These are phyloP conservation scores for Lepus timidus DNA, from an alignment of 2,113 vertebrate genomes.

Conservation along the genomic window DNA sequence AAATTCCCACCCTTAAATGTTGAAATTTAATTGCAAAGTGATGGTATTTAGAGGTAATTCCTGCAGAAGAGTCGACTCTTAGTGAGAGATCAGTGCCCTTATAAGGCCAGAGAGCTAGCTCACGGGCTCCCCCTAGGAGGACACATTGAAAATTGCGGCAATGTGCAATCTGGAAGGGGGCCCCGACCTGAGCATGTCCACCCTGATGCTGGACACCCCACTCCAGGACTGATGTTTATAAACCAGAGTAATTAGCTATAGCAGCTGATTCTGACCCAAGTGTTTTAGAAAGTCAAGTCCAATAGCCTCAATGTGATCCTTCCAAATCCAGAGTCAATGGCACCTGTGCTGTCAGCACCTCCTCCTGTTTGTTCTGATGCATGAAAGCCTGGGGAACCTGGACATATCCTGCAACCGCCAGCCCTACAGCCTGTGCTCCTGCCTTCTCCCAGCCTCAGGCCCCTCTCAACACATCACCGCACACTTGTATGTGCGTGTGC, in stretches of 20 bases:
- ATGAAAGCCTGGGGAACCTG: not conserved
- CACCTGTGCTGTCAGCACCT: not conserved
- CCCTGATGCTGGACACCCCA: not conserved
- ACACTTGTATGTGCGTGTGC: too few species aligned
- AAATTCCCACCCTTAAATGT: too few species aligned
- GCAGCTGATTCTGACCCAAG: not conserved
- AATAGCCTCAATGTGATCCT: not conserved
- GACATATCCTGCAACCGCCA: not conserved
- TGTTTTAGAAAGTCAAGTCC: slow-evolving; percentile 26
- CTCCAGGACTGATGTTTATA: not conserved
- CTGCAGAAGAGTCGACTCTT: not conserved
- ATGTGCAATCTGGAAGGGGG: not conserved
- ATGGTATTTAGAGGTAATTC: not conserved
- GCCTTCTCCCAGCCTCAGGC: not conserved
- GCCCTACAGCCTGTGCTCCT: not conserved
- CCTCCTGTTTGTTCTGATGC: not conserved
- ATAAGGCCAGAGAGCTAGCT: not conserved
- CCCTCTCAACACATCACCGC: too few species aligned
- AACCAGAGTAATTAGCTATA: not conserved
- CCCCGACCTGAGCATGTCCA: not conserved
- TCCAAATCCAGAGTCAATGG: not conserved
- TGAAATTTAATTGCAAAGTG: not conserved
- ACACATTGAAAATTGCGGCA: not conserved
- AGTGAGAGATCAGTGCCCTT: not conserved
- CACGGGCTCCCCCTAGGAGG: not conserved